Percentiles rank a stretch among this genome's conserved stretches.
Evolutionary conservation across 2,888 invertebrate species (phyloP).

Genomic region (Tillus elongatus): DNA sequence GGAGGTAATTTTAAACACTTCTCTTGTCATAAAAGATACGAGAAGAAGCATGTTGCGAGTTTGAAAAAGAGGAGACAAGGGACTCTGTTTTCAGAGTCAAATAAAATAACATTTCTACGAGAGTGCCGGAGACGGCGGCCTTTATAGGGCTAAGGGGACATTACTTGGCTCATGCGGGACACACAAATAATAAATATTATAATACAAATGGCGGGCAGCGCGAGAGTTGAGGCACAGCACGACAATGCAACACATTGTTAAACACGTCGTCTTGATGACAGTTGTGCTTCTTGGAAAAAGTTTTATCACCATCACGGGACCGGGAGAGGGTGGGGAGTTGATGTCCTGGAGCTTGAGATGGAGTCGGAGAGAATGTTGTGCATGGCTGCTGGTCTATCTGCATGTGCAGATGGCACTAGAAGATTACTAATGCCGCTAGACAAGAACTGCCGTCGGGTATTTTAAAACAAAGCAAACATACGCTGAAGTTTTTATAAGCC

Average conservation of each 20-base stretch:
- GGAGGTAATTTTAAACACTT: constrained; percentile 43
- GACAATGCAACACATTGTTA: constrained; percentile 43
- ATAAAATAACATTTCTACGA: constrained; percentile 41
- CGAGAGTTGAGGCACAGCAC: constrained; percentile 28
- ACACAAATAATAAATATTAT: constrained; percentile 45
- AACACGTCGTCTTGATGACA: constrained; percentile 39
- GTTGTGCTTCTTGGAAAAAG: constrained; percentile 42
- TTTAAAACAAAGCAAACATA: no score
- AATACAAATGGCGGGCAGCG: constrained; percentile 37
- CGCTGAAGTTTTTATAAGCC: no score
- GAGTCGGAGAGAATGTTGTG: no score
- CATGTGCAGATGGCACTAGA: no score
- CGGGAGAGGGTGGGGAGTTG: constrained; percentile 15
- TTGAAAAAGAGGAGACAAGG: constrained; percentile 41
- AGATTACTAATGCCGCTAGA: no score
- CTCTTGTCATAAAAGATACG: constrained; percentile 41
- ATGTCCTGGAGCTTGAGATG: no score
- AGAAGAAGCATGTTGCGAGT: constrained; percentile 38
- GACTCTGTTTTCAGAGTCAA: constrained; percentile 38
- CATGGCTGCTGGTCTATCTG: no score
- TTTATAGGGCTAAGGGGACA: constrained; percentile 39
- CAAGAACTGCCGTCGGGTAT: no score
- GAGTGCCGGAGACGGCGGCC: no score
- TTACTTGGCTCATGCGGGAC: constrained; percentile 37
- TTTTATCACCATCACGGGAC: constrained; percentile 39